These are phyloP conservation scores for Furnarius figulus DNA, from an alignment of 2,113 vertebrate genomes.

Conservation along the genomic window DNA sequence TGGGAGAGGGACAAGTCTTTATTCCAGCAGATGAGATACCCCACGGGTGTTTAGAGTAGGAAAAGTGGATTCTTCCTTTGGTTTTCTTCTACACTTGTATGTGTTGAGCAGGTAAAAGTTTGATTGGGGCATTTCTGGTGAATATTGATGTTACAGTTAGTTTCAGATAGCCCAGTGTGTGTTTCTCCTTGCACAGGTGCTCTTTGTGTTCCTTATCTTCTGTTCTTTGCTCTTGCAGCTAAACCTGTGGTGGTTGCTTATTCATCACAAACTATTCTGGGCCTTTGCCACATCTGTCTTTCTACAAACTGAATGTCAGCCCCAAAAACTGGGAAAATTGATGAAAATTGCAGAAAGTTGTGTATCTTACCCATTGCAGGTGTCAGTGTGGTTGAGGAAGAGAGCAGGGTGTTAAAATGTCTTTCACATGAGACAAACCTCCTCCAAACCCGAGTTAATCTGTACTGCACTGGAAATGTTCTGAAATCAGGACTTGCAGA, in stretches of 20 bases:
- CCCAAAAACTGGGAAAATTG: not conserved
- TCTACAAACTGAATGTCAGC: not conserved
- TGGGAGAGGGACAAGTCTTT: not conserved
- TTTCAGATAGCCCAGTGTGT: not conserved
- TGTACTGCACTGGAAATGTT: not conserved
- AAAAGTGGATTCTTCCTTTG: not conserved
- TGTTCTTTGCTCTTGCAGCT: conserved; percentile 7
- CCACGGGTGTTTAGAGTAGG: not conserved
- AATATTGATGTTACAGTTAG: not conserved
- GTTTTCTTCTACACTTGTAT: not conserved
- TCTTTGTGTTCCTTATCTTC: not conserved
- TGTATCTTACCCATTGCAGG: not conserved
- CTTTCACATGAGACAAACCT: not conserved
- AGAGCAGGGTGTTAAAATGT: not conserved
- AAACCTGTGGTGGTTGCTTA: not conserved
- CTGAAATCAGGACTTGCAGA: not conserved
- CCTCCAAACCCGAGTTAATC: not conserved
- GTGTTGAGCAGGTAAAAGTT: not conserved
- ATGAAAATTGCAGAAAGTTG: not conserved
- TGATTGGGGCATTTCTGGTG: not conserved
- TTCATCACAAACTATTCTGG: not conserved
- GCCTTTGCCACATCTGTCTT: not conserved
- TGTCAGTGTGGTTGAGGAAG: not conserved
- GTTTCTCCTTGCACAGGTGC: not conserved
- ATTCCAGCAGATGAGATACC: not conserved